A percentile compares a stretch with the other conserved stretches of the same genome.
Conservation (phyloP, 2,797 vertebrate genomes). For the Anabacerthia variegaticeps region DNA sequence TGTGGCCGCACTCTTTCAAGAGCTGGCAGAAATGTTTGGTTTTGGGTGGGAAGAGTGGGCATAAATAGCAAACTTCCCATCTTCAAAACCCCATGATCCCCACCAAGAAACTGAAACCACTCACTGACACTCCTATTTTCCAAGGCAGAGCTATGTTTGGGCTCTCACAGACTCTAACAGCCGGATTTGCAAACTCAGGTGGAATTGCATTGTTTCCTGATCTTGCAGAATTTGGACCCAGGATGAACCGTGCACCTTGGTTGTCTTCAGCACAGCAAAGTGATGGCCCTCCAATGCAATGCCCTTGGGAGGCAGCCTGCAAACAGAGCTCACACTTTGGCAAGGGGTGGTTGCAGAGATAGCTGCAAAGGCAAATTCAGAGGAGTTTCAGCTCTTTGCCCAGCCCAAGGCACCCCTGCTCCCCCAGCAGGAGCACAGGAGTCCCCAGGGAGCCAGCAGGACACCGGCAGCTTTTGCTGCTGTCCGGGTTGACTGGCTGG, state of each 20-base stretch:
- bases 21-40: fast-evolving
- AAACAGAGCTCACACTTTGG: neutral
- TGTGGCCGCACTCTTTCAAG: neutral
- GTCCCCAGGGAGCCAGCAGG: neutral
- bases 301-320: neutral
- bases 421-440: neutral
- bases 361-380: neutral
- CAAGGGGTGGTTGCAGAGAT: neutral
- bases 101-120: neutral
- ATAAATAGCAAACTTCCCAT: neutral
- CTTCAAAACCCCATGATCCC: neutral
- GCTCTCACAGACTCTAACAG: fast-evolving
- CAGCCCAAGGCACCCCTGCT: neutral
- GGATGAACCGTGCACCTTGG: neutral
- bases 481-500: neutral
- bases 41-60: neutral
- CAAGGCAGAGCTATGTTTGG: fast-evolving
- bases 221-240: neutral
- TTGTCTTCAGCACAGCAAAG: neutral
- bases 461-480: neutral
- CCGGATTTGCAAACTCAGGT: neutral
- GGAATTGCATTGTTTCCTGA: neutral
- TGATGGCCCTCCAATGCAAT: fast-evolving
- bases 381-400: neutral
- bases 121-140: neutral